Evolutionary conservation across 2,888 invertebrate species (phyloP).

Genomic region (Ormyrus pomaceus): DNA sequence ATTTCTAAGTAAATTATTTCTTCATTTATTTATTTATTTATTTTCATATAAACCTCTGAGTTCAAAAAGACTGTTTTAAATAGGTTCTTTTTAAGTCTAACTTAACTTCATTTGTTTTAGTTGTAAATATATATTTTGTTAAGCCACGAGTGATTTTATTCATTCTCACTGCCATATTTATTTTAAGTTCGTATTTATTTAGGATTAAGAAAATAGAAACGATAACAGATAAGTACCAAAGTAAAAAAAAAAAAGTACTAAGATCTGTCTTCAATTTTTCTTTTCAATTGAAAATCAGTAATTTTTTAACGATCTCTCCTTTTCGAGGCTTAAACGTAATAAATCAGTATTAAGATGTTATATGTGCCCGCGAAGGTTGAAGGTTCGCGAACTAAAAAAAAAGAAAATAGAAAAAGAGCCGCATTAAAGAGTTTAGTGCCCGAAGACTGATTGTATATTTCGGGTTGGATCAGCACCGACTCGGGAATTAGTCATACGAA

Average conservation of each 20-base stretch:
- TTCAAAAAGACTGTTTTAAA: slow-evolving; percentile 32
- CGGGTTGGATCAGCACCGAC: slow-evolving; percentile 58
- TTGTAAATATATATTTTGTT: slow-evolving; percentile 3
- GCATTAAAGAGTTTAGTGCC: slow-evolving; percentile 62
- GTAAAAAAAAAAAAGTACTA: no score
- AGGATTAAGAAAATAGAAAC: no score
- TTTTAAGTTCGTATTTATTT: neutral
- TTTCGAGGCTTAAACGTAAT: slow-evolving; percentile 25
- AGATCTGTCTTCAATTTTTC: no score
- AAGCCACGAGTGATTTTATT: neutral
- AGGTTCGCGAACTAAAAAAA: slow-evolving; percentile 35
- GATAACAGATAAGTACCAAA: no score
- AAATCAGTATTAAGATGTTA: slow-evolving; percentile 54
- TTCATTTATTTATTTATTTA: no score
- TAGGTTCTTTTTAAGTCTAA: slow-evolving; percentile 13
- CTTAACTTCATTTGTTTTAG: neutral
- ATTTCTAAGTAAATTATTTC: no score
- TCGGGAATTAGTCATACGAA: slow-evolving; percentile 72
- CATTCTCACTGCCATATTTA: slow-evolving; percentile 10
- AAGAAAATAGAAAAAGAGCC: slow-evolving; percentile 21
- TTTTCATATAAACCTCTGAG: neutral
- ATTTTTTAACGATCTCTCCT: slow-evolving; percentile 16
- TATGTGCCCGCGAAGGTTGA: slow-evolving; percentile 46
- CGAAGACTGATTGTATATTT: slow-evolving; percentile 71
- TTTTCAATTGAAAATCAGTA: neutral